Evolutionary conservation across 2,797 vertebrate species (phyloP), one percentile per base, ranked within the genome.

Genomic region (Onychomys leucogaster): DNA sequence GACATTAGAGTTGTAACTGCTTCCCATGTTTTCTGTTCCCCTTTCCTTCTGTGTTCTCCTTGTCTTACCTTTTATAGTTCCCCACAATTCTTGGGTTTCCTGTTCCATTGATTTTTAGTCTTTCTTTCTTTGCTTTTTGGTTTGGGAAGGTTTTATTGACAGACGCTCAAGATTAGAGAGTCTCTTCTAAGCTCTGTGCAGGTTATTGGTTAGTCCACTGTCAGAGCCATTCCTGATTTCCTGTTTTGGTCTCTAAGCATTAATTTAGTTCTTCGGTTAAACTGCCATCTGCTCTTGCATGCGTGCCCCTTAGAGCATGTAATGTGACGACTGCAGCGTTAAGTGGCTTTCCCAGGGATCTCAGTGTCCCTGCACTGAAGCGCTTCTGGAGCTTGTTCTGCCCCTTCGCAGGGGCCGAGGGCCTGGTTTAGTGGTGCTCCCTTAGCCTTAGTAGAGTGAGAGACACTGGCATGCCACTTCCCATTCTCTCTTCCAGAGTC

Each of bases 191-290:
- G 21, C 27, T 49, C 0, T 69, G 14, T 57, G 9, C 29, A 43
- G 49, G 37, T 23, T 76, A n/a, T 61, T 63, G 25, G 65, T 75
- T 32, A 90, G 19, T 61, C 76, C 27, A 41, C 67, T 41, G 34
- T 55, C 67, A 82, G 49, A 82, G 76, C 2, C 34, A 57, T 29
- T 61, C 46, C n/a, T 61, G 13, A 52, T 76, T 88, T 78, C 43
- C 55, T 6, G 32, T 82, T 90, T 91, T 81, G 52, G 25, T 73
- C 37, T 63, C 34, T 65, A 25, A 52, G 63, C 41, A 82, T 87
- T 87, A 46, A 59, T 75, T 81, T 81, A 57, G n/a, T 75, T 76
- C 25, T 87, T 71, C 55, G 77, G 67, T 83, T 71, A 83, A 94
- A 82, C 37, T 69, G 29, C 55, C 41, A 2, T 29, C 65, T 81